A percentile compares a stretch with the other conserved stretches of the same genome.
phyloP scores from a whole-genome alignment of 64 coral and sea anemone genomes.

The Catalaphyllia jardinei region DNA sequence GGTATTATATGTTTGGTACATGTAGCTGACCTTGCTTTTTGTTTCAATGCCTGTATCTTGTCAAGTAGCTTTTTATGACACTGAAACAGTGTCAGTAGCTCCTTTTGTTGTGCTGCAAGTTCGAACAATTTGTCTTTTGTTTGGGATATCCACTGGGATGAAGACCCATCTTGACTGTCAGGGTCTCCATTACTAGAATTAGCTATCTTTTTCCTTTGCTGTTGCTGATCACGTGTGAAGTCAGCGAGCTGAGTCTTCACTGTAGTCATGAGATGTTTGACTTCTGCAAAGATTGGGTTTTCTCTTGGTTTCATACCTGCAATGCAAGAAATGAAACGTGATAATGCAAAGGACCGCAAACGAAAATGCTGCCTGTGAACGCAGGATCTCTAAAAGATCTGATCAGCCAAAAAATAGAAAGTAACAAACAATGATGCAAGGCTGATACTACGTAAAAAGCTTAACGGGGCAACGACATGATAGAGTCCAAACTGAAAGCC shows the following conservation, averaged over 20 bases:
- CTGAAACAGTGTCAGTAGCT: slow-evolving; percentile 1
- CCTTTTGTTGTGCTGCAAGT: slow-evolving; percentile 32
- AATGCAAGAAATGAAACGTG: background rate
- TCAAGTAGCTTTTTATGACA: slow-evolving; percentile 38
- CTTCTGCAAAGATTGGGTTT: slow-evolving; percentile 11
- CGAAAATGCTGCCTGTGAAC: too few species aligned
- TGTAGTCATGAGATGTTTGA: slow-evolving; percentile 13
- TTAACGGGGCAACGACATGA: too few species aligned
- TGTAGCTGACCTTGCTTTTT: background rate
- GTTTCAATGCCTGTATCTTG: slow-evolving; percentile 19
- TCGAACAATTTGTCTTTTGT: slow-evolving; percentile 9
- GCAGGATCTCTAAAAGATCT: too few species aligned
- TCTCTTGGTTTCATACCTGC: background rate
- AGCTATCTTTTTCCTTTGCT: slow-evolving; percentile 22
- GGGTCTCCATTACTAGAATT: background rate
- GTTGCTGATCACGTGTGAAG: background rate
- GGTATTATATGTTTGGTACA: background rate
- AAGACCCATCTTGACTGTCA: background rate
- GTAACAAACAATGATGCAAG: too few species aligned
- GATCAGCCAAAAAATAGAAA: too few species aligned
- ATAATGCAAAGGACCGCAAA: too few species aligned
- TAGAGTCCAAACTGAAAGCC: too few species aligned
- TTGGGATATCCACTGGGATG: background rate
- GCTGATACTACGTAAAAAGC: too few species aligned
- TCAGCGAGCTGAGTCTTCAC: slow-evolving; percentile 37